Conservation (phyloP, 2,113 vertebrate genomes). For the Tupaia tana region DNA sequence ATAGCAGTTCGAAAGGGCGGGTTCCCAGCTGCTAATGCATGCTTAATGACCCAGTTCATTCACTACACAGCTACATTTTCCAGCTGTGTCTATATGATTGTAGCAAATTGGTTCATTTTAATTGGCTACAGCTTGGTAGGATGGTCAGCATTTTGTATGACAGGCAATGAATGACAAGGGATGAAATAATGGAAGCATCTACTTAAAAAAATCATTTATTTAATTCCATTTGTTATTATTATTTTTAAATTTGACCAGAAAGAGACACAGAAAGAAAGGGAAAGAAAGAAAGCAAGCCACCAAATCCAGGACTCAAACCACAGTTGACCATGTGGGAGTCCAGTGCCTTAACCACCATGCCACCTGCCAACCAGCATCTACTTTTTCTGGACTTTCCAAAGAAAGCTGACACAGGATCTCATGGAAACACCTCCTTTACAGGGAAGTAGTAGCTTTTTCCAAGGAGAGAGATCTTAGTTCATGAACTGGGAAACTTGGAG, state of each 20-base stretch:
- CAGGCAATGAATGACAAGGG: not conserved
- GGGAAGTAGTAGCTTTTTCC: not conserved
- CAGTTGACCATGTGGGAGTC: too few species aligned
- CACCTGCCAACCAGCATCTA: too few species aligned
- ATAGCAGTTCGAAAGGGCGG: constrained; percentile 41
- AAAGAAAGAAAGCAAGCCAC: too few species aligned
- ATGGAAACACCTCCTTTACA: not conserved
- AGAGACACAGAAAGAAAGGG: too few species aligned
- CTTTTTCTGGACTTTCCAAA: not conserved
- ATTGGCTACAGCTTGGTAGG: not conserved
- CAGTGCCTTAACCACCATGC: too few species aligned
- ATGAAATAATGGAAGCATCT: constrained; percentile 24
- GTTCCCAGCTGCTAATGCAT: not conserved
- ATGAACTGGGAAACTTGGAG: not conserved
- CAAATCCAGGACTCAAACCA: too few species aligned
- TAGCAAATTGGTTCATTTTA: constrained; percentile 28
- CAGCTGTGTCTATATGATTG: constrained; percentile 32
- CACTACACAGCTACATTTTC: constrained; percentile 1
- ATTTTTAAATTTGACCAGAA: too few species aligned
- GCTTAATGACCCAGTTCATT: constrained; percentile 8
- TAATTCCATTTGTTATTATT: too few species aligned
- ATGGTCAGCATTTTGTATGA: not conserved
- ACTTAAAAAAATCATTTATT: not conserved
- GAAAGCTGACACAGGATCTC: not conserved
- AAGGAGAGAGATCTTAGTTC: not conserved